Evolutionary conservation across 2,888 invertebrate genomes (phyloP), one percentile per base, ranked within the genome.

Genomic region (Zootermopsis nevadensis): DNA sequence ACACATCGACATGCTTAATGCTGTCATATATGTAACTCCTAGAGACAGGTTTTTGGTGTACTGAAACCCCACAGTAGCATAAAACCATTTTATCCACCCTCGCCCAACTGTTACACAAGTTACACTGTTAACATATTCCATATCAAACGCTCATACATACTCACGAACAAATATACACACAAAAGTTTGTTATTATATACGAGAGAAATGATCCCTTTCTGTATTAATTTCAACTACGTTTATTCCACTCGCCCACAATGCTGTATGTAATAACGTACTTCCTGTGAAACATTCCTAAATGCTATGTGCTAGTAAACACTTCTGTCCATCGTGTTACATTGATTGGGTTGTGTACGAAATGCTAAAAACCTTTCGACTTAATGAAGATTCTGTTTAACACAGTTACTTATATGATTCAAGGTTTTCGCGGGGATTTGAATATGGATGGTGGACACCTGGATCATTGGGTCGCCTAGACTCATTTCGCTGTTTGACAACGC

Each of bases 131-230:
- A 48, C 48, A 60, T 60, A 60, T 60, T 60, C 27, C 6, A n/a
- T 60, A 27, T 60, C 60, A 60, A 60, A 60, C 24, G n/a, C 27
- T 60, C 60, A 8, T 60, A 60, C 27, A 27, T 6, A 8, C n/a
- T n/a, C 27, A 27, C 48, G n/a, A 27, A 24, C 53, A 60, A 60
- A 60, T 27, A 60, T 60, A 60, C 6, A 27, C 27, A 4, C 60
- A 27, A 60, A 27, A 6, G 60, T 60, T 27, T 60, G 60, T 27
- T 27, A n/a, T 27, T n/a, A 60, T 15, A 27, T 15, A 27, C n/a
- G 27, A n/a, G 60, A n/a, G n/a, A 60, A 60, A 60, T n/a, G 60
- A 60, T 15, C 60, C 53, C 60, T 60, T 60, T 60, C n/a, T 60
- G 27, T 60, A 60, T 60, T 60, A 60, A 60, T 60, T 60, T 60